A percentile compares a stretch with the other conserved stretches of the same genome.
Conservation (phyloP, 1,140 invertebrate species). For the Marisa cornuarietis region DNA sequence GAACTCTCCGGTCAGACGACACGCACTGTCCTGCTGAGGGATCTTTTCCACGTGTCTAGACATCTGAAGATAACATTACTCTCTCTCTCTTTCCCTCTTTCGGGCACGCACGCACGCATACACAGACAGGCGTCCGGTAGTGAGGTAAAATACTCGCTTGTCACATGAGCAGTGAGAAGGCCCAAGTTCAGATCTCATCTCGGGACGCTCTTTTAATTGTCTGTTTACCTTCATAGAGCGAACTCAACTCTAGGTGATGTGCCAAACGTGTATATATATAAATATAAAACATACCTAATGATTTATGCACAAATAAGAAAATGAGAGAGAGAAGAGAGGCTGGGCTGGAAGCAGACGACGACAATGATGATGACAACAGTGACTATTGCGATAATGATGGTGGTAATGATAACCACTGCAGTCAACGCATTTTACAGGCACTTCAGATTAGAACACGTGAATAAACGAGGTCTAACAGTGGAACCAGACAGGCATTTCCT, state of each 20-base stretch:
- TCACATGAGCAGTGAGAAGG: neutral
- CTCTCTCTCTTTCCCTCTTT: neutral
- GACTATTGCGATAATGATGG: neutral
- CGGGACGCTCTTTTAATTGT: too few species aligned
- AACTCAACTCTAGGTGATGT: too few species aligned
- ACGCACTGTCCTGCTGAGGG: too few species aligned
- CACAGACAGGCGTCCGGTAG: neutral
- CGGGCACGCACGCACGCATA: neutral
- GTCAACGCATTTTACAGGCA: neutral
- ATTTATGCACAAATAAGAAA: neutral
- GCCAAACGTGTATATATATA: too few species aligned
- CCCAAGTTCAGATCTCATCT: too few species aligned
- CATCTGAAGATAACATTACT: neutral
- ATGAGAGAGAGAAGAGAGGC: neutral
- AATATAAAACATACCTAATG: too few species aligned
- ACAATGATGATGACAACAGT: slow-evolving; percentile 2
- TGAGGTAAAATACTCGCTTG: neutral
- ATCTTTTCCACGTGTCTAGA: neutral
- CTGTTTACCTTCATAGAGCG: too few species aligned
- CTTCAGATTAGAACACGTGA: neutral
- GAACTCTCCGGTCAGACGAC: too few species aligned
- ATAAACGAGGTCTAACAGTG: neutral
- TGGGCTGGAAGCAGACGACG: neutral
- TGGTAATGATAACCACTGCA: neutral
- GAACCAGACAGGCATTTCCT: neutral